phyloP scores from a whole-genome alignment of 2,113 vertebrate genomes.

The Oreotrochilus melanogaster region DNA sequence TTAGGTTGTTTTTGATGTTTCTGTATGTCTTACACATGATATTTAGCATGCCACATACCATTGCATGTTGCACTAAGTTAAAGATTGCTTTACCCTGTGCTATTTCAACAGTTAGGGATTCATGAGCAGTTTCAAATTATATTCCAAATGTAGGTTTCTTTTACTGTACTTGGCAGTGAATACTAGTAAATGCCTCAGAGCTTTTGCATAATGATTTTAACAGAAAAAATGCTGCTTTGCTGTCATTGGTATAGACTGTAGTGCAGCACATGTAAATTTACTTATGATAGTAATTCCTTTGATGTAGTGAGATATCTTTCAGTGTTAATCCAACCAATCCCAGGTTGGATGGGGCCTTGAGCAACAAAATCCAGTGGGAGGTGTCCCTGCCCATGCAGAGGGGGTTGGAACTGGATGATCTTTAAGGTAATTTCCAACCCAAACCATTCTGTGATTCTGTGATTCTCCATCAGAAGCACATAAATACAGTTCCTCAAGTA shows the following conservation, averaged over 20 bases:
- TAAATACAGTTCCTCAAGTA: not conserved
- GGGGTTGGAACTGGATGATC: too few species aligned
- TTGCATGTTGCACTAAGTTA: not conserved
- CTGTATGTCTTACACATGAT: rapidly evolving
- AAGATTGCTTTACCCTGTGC: not conserved
- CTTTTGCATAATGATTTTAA: not conserved
- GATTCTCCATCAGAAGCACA: not conserved
- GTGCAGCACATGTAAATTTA: not conserved
- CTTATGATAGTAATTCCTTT: not conserved
- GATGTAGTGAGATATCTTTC: not conserved
- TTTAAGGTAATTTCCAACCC: too few species aligned
- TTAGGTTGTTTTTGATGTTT: not conserved
- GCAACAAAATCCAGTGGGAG: too few species aligned
- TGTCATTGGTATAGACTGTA: not conserved
- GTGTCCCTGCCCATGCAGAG: too few species aligned
- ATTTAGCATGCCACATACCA: not conserved
- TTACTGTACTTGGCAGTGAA: not conserved
- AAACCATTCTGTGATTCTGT: too few species aligned
- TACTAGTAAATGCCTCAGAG: not conserved
- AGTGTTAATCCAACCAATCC: not conserved
- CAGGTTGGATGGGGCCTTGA: too few species aligned
- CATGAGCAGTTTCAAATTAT: not conserved
- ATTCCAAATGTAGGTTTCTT: not conserved
- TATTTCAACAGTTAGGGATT: not conserved
- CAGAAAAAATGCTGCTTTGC: not conserved